Evolutionary conservation across 2,888 invertebrate genomes (phyloP).

Genomic region (Parascotia fuliginaria): DNA sequence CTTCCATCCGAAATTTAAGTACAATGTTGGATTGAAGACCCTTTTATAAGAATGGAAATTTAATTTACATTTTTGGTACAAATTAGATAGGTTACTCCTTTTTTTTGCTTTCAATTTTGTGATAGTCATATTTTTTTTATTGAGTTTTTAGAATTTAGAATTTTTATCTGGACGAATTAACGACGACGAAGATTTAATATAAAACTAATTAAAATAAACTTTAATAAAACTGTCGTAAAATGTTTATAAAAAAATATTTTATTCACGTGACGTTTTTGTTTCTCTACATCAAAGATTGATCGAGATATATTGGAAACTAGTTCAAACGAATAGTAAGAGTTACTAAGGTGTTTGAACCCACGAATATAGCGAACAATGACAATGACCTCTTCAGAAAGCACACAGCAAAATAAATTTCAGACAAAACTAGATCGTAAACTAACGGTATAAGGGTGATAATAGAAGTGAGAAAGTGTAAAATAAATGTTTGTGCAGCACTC

Average conservation of each 20-base stretch:
- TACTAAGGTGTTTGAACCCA: constrained; percentile 40
- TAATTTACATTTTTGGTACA: no score
- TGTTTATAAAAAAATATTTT: constrained; percentile 31
- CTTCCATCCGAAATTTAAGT: no score
- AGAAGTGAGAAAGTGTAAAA: constrained; percentile 17
- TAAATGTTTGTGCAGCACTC: constrained; percentile 52
- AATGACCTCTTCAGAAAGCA: constrained; percentile 30
- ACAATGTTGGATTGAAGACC: no score
- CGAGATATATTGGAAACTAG: constrained; percentile 42
- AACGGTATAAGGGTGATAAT: constrained; percentile 26
- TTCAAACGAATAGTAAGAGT: constrained; percentile 40
- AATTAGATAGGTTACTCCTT: no score
- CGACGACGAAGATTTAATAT: no score
- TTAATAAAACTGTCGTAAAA: constrained; percentile 13
- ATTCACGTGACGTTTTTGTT: constrained; percentile 35
- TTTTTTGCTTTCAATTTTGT: no score
- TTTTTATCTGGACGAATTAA: no score
- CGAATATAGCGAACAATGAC: constrained; percentile 38
- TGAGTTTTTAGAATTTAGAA: no score
- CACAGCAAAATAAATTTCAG: constrained; percentile 4
- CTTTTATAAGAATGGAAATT: no score
- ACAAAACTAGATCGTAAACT: constrained; percentile 32
- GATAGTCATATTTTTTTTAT: no score
- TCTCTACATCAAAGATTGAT: constrained; percentile 26
- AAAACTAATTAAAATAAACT: no score